Percentiles rank a stretch among this genome's conserved stretches.
Evolutionary conservation across 2,113 vertebrate species (phyloP).

Genomic region (Burhinus oedicnemus): DNA sequence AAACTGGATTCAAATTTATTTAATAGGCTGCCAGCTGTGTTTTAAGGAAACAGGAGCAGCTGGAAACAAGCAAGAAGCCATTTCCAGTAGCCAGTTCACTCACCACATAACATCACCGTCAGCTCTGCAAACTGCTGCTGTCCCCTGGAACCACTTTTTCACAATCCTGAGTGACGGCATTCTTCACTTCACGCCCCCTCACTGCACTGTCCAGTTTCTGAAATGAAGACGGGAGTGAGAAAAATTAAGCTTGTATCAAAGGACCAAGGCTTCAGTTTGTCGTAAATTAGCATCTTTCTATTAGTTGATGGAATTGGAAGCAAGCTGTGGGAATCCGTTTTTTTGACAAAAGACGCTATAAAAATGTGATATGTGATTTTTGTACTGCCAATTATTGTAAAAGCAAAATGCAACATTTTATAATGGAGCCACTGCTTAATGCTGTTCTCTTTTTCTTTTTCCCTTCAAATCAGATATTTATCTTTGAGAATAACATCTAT

Average conservation of each 20-base stretch:
- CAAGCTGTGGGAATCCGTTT: neutral
- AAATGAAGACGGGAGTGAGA: neutral
- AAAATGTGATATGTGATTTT: constrained; percentile 11
- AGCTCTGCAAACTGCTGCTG: neutral
- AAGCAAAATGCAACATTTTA: neutral
- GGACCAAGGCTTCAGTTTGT: neutral
- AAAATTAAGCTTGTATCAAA: neutral
- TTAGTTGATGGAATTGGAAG: neutral
- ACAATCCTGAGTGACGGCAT: neutral
- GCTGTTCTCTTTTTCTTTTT: constrained; percentile 36
- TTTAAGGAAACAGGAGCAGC: neutral
- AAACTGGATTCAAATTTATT: neutral
- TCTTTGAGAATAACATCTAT: constrained; percentile 99
- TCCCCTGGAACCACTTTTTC: neutral
- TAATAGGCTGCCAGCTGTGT: neutral
- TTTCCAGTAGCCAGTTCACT: neutral
- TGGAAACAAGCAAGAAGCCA: neutral
- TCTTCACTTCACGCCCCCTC: neutral
- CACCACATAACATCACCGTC: neutral
- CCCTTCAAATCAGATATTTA: constrained; percentile 86
- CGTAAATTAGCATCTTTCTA: constrained; percentile 32
- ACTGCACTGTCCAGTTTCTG: neutral
- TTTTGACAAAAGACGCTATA: neutral
- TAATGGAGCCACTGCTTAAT: constrained; percentile 1
- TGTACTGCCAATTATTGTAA: neutral